phyloP scores from a whole-genome alignment of 2,113 vertebrate species.

The Lophius piscatorius region DNA sequence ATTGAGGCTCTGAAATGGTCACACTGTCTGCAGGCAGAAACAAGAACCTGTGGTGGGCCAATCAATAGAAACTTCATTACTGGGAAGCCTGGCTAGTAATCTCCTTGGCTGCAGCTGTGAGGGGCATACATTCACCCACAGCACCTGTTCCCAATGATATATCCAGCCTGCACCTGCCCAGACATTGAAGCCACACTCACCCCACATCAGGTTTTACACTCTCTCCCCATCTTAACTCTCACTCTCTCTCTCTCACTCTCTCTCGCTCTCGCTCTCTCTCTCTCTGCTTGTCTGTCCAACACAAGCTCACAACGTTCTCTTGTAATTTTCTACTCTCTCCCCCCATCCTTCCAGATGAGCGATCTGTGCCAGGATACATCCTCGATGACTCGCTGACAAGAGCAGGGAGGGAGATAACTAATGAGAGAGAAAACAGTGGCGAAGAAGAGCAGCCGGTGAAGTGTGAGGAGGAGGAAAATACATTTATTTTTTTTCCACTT shows the following conservation, averaged over 20 bases:
- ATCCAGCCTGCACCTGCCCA: slow-evolving; percentile 60
- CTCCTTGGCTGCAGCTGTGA: slow-evolving; percentile 71
- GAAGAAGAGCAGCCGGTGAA: slow-evolving; percentile 20
- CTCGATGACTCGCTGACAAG: slow-evolving; percentile 49
- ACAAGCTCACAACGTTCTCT: slow-evolving; percentile 30
- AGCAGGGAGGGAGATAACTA: slow-evolving; percentile 28
- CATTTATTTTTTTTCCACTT: slow-evolving; percentile 23
- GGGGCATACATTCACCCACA: slow-evolving; percentile 61
- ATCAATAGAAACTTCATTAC: slow-evolving; percentile 83
- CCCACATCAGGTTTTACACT: slow-evolving; percentile 47
- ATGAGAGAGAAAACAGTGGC: slow-evolving; percentile 24
- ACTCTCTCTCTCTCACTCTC: slow-evolving; percentile 15
- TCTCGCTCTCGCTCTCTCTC: slow-evolving; percentile 18
- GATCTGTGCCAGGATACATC: slow-evolving; percentile 53
- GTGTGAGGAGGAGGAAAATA: slow-evolving; percentile 9
- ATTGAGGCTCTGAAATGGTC: slow-evolving; percentile 58
- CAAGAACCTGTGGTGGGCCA: slow-evolving; percentile 65
- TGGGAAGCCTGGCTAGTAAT: slow-evolving; percentile 68
- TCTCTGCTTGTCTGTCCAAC: slow-evolving; percentile 30
- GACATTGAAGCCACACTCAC: slow-evolving; percentile 52
- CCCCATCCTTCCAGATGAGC: slow-evolving; percentile 44
- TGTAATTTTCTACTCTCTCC: slow-evolving; percentile 38
- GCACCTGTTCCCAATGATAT: slow-evolving; percentile 73
- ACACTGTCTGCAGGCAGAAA: slow-evolving; percentile 65
- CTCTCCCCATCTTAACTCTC: slow-evolving; percentile 17